Evolutionary conservation across 2,113 vertebrate genomes (phyloP).

Genomic region (Thinocorus orbignyianus): DNA sequence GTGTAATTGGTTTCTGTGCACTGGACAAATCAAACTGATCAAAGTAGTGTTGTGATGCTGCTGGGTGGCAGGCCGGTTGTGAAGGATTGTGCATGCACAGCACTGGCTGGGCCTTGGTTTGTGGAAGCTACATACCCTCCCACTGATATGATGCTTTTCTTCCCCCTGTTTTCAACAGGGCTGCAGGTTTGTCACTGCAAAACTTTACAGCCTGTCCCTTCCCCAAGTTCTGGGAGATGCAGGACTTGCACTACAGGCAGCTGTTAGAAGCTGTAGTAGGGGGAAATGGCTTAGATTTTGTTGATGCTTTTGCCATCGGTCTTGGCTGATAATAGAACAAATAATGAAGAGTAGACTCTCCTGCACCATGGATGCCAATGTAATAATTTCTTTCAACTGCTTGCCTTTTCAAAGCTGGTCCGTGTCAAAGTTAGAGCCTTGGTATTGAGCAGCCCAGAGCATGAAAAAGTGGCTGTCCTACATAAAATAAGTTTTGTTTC

Average conservation of each 20-base stretch:
- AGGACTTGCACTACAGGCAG: neutral
- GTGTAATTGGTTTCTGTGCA: neutral
- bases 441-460: neutral
- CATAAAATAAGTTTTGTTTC: neutral
- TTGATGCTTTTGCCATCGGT: neutral
- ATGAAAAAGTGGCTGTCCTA: neutral
- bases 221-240: neutral
- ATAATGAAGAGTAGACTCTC: neutral
- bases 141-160: rapidly evolving
- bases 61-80: neutral
- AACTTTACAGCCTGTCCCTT: neutral
- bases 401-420: neutral
- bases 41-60: neutral
- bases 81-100: neutral
- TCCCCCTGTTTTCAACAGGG: neutral
- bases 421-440: neutral
- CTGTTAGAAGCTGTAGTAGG: neutral
- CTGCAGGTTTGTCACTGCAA: neutral
- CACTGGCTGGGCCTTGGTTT: neutral
- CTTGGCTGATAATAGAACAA: neutral
- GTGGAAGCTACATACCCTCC: rapidly evolving
- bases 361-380: no score
- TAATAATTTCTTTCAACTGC: neutral
- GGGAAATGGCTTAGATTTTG: neutral
- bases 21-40: neutral